Percentiles rank a stretch among this genome's conserved stretches.
Conservation (phyloP, 2,113 vertebrate species). For the Boulengerochromis microlepis region DNA sequence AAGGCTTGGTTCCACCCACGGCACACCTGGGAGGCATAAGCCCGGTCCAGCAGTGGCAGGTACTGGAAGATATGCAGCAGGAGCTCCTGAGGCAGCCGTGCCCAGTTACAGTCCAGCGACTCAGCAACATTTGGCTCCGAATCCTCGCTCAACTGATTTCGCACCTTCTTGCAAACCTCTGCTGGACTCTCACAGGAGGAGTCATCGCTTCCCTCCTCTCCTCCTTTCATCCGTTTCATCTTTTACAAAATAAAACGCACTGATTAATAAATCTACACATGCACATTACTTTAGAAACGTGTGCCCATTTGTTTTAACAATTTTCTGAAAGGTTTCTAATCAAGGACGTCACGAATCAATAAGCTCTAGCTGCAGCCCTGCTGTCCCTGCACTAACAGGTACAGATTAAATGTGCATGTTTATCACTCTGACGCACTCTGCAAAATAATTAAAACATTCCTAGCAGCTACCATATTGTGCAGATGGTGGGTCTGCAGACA, state of each 20-base stretch:
- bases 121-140: not conserved
- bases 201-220: conserved; percentile 59
- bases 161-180: conserved; percentile 75
- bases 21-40: conserved; percentile 87
- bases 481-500: not conserved
- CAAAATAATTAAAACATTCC: not conserved
- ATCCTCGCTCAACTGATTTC: conserved; percentile 22
- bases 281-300: not conserved
- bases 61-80: conserved; percentile 91
- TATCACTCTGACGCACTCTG: not conserved
- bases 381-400: not conserved
- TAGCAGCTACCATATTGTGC: not conserved
- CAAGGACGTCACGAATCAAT: not conserved
- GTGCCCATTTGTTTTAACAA: not conserved
- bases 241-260: conserved; percentile 24
- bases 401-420: not conserved
- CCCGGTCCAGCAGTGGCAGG: conserved; percentile 88
- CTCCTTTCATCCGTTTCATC: conserved; percentile 87
- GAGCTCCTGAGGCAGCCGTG: conserved; percentile 85
- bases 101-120: conserved; percentile 71
- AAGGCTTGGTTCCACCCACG: conserved; percentile 89
- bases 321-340: not conserved
- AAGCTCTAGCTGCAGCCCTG: not conserved
- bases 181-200: conserved; percentile 62
- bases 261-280: not conserved